Evolutionary conservation across 1,140 invertebrate species (phyloP).

Genomic region (Heliconius congener): DNA sequence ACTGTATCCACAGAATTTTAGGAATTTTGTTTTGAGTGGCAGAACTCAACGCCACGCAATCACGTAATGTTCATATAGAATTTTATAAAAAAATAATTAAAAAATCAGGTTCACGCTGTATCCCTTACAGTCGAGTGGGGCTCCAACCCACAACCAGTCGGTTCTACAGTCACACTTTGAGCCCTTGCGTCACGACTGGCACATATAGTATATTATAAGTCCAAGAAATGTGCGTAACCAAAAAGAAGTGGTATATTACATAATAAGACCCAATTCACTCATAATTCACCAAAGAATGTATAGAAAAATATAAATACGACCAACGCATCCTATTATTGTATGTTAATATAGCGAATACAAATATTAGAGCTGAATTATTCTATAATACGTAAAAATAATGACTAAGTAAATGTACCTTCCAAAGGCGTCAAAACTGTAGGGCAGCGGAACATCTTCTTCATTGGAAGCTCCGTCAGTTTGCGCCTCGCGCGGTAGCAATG

Average conservation of each 20-base stretch:
- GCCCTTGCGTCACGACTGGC: no score
- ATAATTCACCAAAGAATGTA: background rate
- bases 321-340: background rate
- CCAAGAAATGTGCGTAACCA: background rate
- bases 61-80: no score
- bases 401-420: slow-evolving; percentile 60
- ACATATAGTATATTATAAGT: no score
- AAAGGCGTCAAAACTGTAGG: slow-evolving; percentile 78
- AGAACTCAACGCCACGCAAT: no score
- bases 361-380: background rate
- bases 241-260: background rate
- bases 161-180: no score
- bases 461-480: slow-evolving; percentile 51
- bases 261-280: background rate
- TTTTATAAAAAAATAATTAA: no score
- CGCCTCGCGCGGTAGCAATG: slow-evolving; percentile 69
- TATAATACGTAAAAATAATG: background rate
- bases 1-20: no score
- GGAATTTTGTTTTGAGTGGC: no score
- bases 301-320: background rate
- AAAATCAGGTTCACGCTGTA: no score
- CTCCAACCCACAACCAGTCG: no score
- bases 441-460: slow-evolving; percentile 62
- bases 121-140: no score
- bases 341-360: background rate